Base-by-base conservation (phyloP, 64 coral and sea anemone species). In the Dendronephthya gigantea region DNA sequence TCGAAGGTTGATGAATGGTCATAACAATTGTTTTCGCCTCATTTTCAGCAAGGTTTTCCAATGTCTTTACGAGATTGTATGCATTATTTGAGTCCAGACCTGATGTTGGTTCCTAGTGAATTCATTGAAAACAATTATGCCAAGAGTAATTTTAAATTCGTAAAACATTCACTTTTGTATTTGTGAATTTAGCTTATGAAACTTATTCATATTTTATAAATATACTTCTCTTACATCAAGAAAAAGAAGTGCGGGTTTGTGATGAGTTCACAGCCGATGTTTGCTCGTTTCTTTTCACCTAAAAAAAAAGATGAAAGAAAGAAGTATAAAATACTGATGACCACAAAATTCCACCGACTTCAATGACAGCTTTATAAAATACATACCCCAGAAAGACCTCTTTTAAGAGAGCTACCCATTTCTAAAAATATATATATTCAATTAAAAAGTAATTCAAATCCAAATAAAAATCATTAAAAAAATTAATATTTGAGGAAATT, bases 231-330 rank as follows among this genome's bases (percentile, higher is more conserved):
- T 96, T 88, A 96, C 93, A 87, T 96, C 93, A 87, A 96, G 93
- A 43, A 92, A 96, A 30, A 96, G 83, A 52, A 96, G 84, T 0
- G 93, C 92, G 29, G 93, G 93, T 96, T 90, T 55, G 87, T 96
- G 41, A 96, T 96, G 35, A 96, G 84, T 81, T 96, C 93, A 87
- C 84, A 96, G n/a, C 93, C 93, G 62, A 96, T 96, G 84, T 96
- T 96, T 37, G 93, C 93, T 36, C 93, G 40, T 55, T 96, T 96
- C 72, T 96, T 96, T 49, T 96, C 93, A 22, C 93, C 93, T 95
- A 23, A 17, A 37, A 38, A 15, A 41, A 17, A 27, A 39, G 36
- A n/a, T n/a, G n/a, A n/a, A n/a, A n/a, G n/a, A n/a, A n/a, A n/a
- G n/a, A n/a, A n/a, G n/a, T n/a, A n/a, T n/a, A n/a, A n/a, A n/a